A percentile compares a stretch with the other conserved stretches of the same genome.
These are phyloP conservation scores for Molossus alvarezi DNA, from an alignment of 2,797 vertebrate genomes.

Conservation along the genomic window DNA sequence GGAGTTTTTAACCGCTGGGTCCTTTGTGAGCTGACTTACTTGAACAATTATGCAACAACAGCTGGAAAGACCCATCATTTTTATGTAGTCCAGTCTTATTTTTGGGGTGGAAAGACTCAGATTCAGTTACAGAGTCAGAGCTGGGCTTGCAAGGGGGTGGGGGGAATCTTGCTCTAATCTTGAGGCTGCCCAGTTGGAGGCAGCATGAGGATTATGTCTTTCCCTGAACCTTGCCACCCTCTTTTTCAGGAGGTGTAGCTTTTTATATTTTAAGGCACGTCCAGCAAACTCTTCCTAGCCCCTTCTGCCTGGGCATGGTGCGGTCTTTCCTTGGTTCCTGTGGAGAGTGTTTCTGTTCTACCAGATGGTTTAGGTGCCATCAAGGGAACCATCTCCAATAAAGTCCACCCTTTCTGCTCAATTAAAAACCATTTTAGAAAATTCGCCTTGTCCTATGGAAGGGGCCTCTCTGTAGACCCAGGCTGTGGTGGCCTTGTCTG, in stretches of 20 bases:
- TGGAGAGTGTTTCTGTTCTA: not conserved
- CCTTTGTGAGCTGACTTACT: not conserved
- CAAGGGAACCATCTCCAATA: constrained; percentile 15
- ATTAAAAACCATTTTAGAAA: not conserved
- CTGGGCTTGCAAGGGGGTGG: not conserved
- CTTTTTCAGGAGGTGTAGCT: not conserved
- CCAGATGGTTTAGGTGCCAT: constrained; percentile 29
- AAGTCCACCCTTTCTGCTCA: not conserved
- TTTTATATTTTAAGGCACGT: not conserved
- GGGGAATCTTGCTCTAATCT: not conserved
- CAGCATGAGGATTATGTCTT: not conserved
- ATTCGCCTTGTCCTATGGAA: not conserved
- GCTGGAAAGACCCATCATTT: not conserved
- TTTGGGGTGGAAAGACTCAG: not conserved
- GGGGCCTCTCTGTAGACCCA: not conserved
- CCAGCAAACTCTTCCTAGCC: not conserved
- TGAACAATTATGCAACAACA: not conserved
- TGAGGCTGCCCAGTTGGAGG: not conserved
- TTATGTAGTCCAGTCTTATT: not conserved
- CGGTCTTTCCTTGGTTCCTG: not conserved
- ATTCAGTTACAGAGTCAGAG: not conserved
- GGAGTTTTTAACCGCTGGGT: not conserved
- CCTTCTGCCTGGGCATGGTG: not conserved
- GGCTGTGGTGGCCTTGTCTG: not conserved
- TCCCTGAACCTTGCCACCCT: not conserved